phyloP scores from a whole-genome alignment of 2,113 vertebrate genomes.

The Xiphias gladius region DNA sequence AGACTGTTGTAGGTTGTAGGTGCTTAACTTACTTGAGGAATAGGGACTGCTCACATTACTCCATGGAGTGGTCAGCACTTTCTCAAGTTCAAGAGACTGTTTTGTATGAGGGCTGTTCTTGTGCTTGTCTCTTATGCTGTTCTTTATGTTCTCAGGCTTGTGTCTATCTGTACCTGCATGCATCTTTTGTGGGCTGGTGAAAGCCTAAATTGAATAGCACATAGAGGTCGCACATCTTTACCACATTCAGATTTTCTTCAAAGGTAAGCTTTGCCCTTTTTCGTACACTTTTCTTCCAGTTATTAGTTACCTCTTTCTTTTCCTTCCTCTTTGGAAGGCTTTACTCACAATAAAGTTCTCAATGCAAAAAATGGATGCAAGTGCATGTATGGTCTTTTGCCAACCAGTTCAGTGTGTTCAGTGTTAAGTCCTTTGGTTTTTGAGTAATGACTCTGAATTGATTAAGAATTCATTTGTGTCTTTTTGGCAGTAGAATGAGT shows the following conservation, averaged over 20 bases:
- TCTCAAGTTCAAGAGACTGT: neutral
- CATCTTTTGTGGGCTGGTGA: neutral
- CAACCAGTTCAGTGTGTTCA: no score
- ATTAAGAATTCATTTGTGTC: no score
- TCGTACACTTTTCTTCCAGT: neutral
- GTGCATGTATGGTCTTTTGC: no score
- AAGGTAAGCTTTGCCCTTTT: neutral
- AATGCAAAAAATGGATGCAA: neutral
- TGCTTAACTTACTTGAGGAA: no score
- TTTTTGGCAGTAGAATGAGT: no score
- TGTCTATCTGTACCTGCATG: neutral
- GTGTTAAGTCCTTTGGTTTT: no score
- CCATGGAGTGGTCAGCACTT: no score
- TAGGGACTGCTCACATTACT: no score
- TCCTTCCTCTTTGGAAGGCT: neutral
- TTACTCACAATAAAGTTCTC: neutral
- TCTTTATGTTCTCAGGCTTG: neutral
- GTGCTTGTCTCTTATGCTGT: neutral
- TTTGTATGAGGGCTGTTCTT: neutral
- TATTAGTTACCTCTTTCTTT: no score
- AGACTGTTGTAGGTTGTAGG: neutral
- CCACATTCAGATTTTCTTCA: neutral
- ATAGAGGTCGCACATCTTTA: neutral
- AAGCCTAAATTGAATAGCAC: neutral
- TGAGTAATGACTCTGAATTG: no score